phyloP scores from a whole-genome alignment of 2,888 invertebrate genomes.

The Omphaloscelis lunosa region DNA sequence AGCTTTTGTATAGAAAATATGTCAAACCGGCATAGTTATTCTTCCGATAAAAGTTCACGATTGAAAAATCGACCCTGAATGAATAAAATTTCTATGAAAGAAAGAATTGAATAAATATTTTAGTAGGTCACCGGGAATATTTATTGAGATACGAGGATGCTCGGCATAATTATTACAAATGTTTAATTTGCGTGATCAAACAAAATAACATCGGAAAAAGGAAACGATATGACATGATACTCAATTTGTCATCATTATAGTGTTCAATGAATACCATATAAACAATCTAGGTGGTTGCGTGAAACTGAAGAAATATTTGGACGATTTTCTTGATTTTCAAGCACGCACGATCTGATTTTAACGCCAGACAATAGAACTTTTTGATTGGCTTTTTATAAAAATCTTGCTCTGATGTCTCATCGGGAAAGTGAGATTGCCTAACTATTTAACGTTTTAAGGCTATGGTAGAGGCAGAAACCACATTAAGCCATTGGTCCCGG shows the following conservation, averaged over 20 bases:
- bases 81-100: neutral
- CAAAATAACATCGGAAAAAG: slow-evolving; percentile 34
- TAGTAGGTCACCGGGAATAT: slow-evolving; percentile 26
- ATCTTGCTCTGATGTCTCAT: neutral
- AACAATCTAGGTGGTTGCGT: slow-evolving; percentile 41
- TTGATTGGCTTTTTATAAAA: neutral
- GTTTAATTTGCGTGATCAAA: slow-evolving; percentile 27
- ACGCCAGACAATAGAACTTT: neutral
- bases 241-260: slow-evolving; percentile 44
- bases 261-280: slow-evolving; percentile 23
- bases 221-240: slow-evolving; percentile 42
- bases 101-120: slow-evolving; percentile 4
- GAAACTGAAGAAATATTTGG: slow-evolving; percentile 37
- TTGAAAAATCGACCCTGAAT: too few relatives aligned
- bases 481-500: neutral
- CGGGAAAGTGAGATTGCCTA: neutral
- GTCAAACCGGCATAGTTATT: neutral
- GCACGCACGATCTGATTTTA: slow-evolving; percentile 7
- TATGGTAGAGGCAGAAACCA: neutral
- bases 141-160: slow-evolving; percentile 13
- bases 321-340: slow-evolving; percentile 22
- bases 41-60: too few relatives aligned
- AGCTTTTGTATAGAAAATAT: neutral
- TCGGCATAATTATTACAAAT: slow-evolving; percentile 3
- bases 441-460: neutral